These are phyloP conservation scores for Orthosia gothica DNA, from an alignment of 2,888 invertebrate genomes.

Conservation along the genomic window DNA sequence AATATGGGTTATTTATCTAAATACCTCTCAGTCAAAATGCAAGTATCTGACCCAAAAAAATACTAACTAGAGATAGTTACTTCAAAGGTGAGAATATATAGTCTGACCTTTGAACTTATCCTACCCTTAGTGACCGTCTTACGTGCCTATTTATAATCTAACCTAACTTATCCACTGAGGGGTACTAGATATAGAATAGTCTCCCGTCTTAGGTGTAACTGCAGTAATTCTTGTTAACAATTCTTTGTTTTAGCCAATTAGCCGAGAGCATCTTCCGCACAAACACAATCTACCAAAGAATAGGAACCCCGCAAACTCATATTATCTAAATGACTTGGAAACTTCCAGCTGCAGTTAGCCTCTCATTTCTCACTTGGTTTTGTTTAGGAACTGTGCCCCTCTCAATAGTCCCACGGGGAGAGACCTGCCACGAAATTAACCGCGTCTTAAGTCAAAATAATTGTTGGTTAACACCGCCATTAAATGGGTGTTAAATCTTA, in stretches of 20 bases:
- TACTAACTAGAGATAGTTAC: neutral
- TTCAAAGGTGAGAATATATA: accelerated
- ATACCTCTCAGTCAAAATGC: neutral
- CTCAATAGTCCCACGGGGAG: constrained; percentile 38
- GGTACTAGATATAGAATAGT: neutral
- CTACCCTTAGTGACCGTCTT: neutral
- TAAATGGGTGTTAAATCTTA: constrained; percentile 51
- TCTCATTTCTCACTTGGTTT: constrained; percentile 39
- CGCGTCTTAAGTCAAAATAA: constrained; percentile 70
- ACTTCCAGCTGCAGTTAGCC: constrained; percentile 14
- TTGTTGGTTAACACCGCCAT: constrained; percentile 74
- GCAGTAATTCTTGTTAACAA: constrained; percentile 3
- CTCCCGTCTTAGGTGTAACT: neutral
- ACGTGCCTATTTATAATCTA: neutral
- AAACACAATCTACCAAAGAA: constrained; percentile 20
- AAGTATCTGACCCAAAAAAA: neutral
- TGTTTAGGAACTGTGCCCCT: neutral
- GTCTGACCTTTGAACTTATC: neutral
- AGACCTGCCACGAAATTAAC: constrained; percentile 47
- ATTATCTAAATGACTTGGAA: constrained; percentile 39
- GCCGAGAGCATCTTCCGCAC: neutral
- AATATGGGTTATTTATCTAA: no score
- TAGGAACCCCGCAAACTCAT: constrained; percentile 18
- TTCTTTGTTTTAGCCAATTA: constrained; percentile 3
- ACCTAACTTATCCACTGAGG: neutral